phyloP scores from a whole-genome alignment of 2,888 invertebrate species.

The Athalia cordata region DNA sequence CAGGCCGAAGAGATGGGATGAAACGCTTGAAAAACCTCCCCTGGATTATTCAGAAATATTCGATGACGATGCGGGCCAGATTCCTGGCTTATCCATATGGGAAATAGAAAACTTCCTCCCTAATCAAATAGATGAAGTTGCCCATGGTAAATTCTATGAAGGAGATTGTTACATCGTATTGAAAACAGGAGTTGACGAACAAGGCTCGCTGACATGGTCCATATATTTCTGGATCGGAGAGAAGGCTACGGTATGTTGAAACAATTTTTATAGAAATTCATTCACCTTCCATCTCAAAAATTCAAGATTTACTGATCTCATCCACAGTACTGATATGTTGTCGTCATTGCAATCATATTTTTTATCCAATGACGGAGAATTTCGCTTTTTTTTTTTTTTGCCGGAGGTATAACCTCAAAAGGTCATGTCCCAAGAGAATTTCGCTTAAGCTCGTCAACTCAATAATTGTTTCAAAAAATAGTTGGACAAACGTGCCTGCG shows the following conservation, averaged over 20 bases:
- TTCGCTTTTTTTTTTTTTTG: too few species aligned
- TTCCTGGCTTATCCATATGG: conserved; percentile 95
- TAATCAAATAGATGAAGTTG: conserved; percentile 93
- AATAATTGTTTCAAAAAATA: conserved; percentile 65
- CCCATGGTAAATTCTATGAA: conserved; percentile 98
- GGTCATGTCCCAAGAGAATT: too few species aligned
- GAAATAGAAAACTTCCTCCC: conserved; percentile 99
- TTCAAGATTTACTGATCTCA: too few species aligned
- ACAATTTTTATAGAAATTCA: conserved; percentile 17
- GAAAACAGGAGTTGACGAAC: conserved; percentile 89
- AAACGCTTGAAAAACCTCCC: conserved; percentile 94
- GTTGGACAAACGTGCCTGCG: conserved; percentile 96
- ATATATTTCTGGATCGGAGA: conserved; percentile 99
- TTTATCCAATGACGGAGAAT: too few species aligned
- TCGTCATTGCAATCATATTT: too few species aligned
- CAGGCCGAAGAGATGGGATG: conserved; percentile 97
- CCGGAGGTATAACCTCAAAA: too few species aligned
- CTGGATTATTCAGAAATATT: conserved; percentile 98
- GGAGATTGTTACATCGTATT: conserved; percentile 99
- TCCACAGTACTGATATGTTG: too few species aligned
- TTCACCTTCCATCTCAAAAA: not conserved
- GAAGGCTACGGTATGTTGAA: conserved; percentile 86
- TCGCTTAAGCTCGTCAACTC: conserved; percentile 13
- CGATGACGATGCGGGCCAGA: conserved; percentile 94
- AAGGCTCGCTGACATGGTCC: conserved; percentile 91